These are phyloP conservation scores for Bembecia ichneumoniformis DNA, from an alignment of 2,888 invertebrate species.

Conservation along the genomic window DNA sequence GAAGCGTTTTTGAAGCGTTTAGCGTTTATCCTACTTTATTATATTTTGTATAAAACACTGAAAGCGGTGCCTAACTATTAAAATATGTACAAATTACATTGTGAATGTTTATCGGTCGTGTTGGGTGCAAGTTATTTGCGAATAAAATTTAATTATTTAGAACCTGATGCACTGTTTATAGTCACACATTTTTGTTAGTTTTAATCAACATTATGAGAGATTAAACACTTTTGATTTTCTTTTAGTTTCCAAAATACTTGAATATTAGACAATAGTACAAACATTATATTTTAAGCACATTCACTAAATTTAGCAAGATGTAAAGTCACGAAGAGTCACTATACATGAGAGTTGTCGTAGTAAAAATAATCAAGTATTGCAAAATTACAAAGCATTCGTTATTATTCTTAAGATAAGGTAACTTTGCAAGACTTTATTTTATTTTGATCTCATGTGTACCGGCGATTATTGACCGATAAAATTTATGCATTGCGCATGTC, in stretches of 20 bases:
- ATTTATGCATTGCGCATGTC: slow-evolving; percentile 33
- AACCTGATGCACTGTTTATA: slow-evolving; percentile 53
- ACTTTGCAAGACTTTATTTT: background rate
- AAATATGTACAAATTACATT: slow-evolving; percentile 61
- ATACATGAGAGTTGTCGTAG: background rate
- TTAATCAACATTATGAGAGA: background rate
- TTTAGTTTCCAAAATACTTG: slow-evolving; percentile 2
- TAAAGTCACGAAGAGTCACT: slow-evolving; percentile 4
- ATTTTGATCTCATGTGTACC: slow-evolving; percentile 23
- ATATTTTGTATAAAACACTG: slow-evolving; percentile 20
- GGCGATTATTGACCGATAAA: slow-evolving; percentile 32
- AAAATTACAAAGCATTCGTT: too few relatives aligned
- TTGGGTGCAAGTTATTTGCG: slow-evolving; percentile 55
- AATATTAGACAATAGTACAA: slow-evolving; percentile 1
- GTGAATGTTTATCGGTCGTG: slow-evolving; percentile 58
- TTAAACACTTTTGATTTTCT: background rate
- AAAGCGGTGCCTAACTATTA: slow-evolving; percentile 47
- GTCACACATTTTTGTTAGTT: slow-evolving; percentile 30
- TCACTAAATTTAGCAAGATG: slow-evolving; percentile 22
- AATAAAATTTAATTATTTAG: slow-evolving; percentile 49
- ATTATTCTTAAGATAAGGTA: too few relatives aligned
- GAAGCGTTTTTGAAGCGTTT: slow-evolving; percentile 17
- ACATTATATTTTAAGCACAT: slow-evolving; percentile 9
- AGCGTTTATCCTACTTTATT: slow-evolving; percentile 7
- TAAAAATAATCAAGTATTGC: background rate